Percentiles rank a stretch among this genome's conserved stretches.
phyloP scores from a whole-genome alignment of 2,113 vertebrate species.

The Tiliqua scincoides region DNA sequence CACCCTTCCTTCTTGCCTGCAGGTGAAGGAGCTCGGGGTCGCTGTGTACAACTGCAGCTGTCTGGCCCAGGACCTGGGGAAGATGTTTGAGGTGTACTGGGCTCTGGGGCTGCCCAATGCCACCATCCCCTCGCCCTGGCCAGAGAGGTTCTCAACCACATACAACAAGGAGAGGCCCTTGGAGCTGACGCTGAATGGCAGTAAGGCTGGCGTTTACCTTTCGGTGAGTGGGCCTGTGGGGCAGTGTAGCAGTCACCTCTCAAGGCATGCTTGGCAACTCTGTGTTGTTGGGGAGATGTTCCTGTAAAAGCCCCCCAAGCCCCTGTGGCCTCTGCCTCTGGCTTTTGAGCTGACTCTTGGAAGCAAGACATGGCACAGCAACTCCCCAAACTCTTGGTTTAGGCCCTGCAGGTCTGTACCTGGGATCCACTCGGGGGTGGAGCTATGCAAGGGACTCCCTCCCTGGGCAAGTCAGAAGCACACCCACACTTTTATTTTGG shows the following conservation, averaged over 20 bases:
- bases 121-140: slow-evolving; percentile 86
- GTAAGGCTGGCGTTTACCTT: slow-evolving; percentile 81
- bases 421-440: too few species aligned
- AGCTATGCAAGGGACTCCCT: too few species aligned
- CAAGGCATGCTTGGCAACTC: background rate
- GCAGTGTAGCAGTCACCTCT: background rate
- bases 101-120: slow-evolving; percentile 76
- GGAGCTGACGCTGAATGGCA: slow-evolving; percentile 83
- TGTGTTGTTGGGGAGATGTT: background rate
- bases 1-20: rapidly evolving
- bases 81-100: slow-evolving; percentile 95
- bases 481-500: background rate
- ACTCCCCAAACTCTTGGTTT: too few species aligned
- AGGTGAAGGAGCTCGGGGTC: slow-evolving; percentile 93
- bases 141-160: slow-evolving; percentile 79
- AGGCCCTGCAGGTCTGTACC: too few species aligned
- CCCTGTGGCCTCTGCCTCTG: too few species aligned
- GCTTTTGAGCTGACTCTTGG: too few species aligned
- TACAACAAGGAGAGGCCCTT: slow-evolving; percentile 87
- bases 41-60: slow-evolving; percentile 94
- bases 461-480: background rate
- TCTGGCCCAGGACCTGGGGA: slow-evolving; percentile 86
- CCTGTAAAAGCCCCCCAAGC: too few species aligned
- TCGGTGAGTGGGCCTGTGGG: slow-evolving; percentile 76
- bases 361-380: too few species aligned